phyloP scores from a whole-genome alignment of 2,888 invertebrate species.

The Byasa hedistus region DNA sequence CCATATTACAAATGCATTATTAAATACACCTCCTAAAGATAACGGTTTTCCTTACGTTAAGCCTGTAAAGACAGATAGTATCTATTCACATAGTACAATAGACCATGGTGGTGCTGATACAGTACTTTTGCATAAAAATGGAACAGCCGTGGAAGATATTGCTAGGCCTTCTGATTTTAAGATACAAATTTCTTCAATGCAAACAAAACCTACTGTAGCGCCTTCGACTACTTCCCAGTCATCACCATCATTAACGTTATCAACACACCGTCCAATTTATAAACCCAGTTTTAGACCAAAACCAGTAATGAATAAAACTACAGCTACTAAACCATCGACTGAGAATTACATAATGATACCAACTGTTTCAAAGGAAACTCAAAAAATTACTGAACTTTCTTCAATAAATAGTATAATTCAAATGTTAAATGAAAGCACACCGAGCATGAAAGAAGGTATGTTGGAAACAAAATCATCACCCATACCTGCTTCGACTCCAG shows the following conservation, averaged over 20 bases:
- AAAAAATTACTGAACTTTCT: constrained; percentile 67
- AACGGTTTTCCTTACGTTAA: constrained; percentile 56
- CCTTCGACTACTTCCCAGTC: constrained; percentile 55
- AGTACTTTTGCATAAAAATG: constrained; percentile 79
- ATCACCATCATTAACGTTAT: constrained; percentile 55
- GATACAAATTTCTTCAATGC: constrained; percentile 72
- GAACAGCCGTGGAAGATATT: constrained; percentile 76
- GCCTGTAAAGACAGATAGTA: constrained; percentile 52
- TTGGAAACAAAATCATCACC: constrained; percentile 70
- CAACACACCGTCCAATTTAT: constrained; percentile 65
- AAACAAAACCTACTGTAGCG: constrained; percentile 67
- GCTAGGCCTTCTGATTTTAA: constrained; percentile 75
- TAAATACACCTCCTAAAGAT: constrained; percentile 70
- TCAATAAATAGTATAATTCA: constrained; percentile 81
- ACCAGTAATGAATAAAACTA: constrained; percentile 49
- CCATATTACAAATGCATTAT: constrained; percentile 77
- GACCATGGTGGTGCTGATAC: constrained; percentile 83
- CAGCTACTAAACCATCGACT: constrained; percentile 53
- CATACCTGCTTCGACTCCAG: constrained; percentile 49
- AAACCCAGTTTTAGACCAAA: constrained; percentile 81
- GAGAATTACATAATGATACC: constrained; percentile 80
- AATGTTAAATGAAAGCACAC: constrained; percentile 80
- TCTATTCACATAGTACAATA: constrained; percentile 78
- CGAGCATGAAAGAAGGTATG: constrained; percentile 59
- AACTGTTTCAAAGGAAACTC: constrained; percentile 74